phyloP scores from a whole-genome alignment of 2,888 invertebrate genomes.

The Phrixothrix hirtus region DNA sequence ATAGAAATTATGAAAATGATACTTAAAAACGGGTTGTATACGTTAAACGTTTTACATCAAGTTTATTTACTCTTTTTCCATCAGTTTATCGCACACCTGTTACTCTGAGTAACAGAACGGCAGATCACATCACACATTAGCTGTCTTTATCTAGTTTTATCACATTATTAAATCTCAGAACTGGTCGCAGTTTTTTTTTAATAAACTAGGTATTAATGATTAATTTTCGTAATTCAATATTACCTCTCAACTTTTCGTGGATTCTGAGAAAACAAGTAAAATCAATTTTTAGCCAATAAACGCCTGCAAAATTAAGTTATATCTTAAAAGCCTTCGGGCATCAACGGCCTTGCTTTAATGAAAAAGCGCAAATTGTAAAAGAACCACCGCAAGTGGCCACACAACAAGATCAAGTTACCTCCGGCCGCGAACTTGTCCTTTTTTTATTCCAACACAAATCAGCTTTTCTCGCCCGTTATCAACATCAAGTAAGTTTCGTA shows the following conservation, averaged over 20 bases:
- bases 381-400: conserved; percentile 43
- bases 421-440: conserved; percentile 32
- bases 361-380: conserved; percentile 40
- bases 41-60: conserved; percentile 23
- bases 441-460: conserved; percentile 21
- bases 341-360: conserved; percentile 41
- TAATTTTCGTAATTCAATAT: conserved; percentile 1
- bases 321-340: conserved; percentile 39
- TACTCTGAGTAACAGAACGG: conserved; percentile 28
- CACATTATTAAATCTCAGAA: conserved; percentile 23
- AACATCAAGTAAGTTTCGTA: conserved; percentile 16
- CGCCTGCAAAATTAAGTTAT: conserved; percentile 36
- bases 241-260: background rate
- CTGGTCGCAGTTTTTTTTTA: conserved; percentile 35
- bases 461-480: conserved; percentile 20
- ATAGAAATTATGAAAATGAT: conserved; percentile 23
- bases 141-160: conserved; percentile 23
- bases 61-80: conserved; percentile 34
- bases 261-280: conserved; percentile 5
- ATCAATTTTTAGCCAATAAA: conserved; percentile 38
- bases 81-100: conserved; percentile 39
- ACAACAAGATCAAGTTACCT: conserved; percentile 39
- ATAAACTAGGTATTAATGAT: conserved; percentile 19
- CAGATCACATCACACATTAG: conserved; percentile 19
- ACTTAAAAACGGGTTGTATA: conserved; percentile 25